Evolutionary conservation across 1,140 invertebrate species (phyloP), one percentile per base, ranked within the genome.

Genomic region (Aphelinus atriplicis): DNA sequence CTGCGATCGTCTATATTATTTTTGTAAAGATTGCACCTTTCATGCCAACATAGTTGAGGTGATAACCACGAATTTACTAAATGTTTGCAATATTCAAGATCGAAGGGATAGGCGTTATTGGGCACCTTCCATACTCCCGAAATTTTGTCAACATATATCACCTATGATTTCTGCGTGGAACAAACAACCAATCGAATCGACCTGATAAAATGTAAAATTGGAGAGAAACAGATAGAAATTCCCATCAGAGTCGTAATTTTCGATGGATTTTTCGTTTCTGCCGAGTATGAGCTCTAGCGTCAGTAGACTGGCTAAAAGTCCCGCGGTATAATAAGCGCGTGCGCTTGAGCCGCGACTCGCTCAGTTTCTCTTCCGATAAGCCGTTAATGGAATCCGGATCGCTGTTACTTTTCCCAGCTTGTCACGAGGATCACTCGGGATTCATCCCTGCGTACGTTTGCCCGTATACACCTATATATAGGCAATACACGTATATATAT

Each of bases 381-480:
- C 62, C 62, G 53, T 58, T 65, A 65, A 72, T 65, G 70, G 70
- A 72, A 72, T 65, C 46, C 70, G 61, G 51, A 57, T 72, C 47
- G 69, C 60, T 42, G 6, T 55, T 63, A 71, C 69, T 63, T 71
- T 71, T 63, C 60, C n/a, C 53, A 45, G 55, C 56, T 60, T 56
- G 9, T 42, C 43, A 47, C 3, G 4, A 7, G 3, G 64, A 56
- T 66, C 5, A 56, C 57, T 56, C 43, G 65, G 43, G 57, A 57
- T 67, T 67, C 47, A 10, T 67, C 53, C 9, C 26, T 26, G 43
- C 4, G 45, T 6, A 3, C 58, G 42, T 10, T 51, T 43, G 64
- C 45, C 9, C 64, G 43, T 2, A 5, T 7, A 45, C 1, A n/a
- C 6, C 42, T 60, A 7, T 7, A 7, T 7, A 3, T 45, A 7